Evolutionary conservation across 2,888 invertebrate genomes (phyloP), one percentile per base, ranked within the genome.

Genomic region (Drosophila testacea): DNA sequence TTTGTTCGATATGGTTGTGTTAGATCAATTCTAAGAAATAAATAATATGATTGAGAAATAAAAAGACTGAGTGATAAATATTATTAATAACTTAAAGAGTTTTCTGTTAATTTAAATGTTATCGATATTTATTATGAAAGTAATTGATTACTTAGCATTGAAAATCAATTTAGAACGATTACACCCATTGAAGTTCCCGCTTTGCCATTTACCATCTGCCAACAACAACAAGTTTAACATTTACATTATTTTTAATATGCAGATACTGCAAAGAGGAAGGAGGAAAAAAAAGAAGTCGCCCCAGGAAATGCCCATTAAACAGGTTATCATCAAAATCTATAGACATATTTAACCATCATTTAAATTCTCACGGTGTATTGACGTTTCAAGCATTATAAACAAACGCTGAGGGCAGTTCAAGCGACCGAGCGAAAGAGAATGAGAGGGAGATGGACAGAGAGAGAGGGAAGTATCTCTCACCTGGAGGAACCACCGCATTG

Each of bases 301-400:
- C 46, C 39, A 63, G 68, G 68, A 77, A 80, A 66, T 63, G 54
- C 16, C 28, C 41, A 68, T 66, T 36, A 65, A 81, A 64, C 59
- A 16, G 60, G 57, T 64, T 69, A 79, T 62, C 69, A 47, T 39
- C 39, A 50, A 69, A 65, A 65, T 73, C 64, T 47, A 30, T 51
- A 62, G 62, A 60, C 77, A 64, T 44, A 63, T 66, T 62, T 39
- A 67, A 55, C 2, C 42, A 59, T 38, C 63, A 64, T 81, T 83
- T 16, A 68, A 77, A 69, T 89, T 81, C 87, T 81, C 56, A 73
- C 89, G 76, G 83, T 88, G 83, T 89, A 88, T 79, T 79, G 77
- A 70, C 87, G 89, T 66, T 73, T 68, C 56, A 69, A 59, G 75
- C 81, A 76, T 51, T 71, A 76, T 78, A 83, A 83, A 79, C 85